Evolutionary conservation across 2,113 vertebrate genomes (phyloP).

Genomic region (Pithys albifrons): DNA sequence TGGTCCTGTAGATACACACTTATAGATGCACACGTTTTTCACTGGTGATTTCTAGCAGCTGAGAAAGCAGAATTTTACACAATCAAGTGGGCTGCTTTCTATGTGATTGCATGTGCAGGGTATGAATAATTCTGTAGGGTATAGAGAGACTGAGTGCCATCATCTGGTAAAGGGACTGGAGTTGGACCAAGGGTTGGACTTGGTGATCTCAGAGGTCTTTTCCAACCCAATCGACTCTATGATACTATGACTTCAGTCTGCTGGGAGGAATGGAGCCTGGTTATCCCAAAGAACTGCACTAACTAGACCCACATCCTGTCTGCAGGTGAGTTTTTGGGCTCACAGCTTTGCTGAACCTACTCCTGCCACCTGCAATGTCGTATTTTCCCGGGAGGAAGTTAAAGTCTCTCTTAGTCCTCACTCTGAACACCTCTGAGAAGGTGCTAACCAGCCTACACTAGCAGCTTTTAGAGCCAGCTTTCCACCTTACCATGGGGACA

Average conservation of each 20-base stretch:
- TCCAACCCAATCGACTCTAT: too few species aligned
- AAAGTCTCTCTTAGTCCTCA: not conserved
- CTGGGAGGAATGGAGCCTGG: not conserved
- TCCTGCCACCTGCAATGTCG: not conserved
- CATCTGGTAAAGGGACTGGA: too few species aligned
- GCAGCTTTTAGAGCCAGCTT: not conserved
- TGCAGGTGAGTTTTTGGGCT: not conserved
- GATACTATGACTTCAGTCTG: not conserved
- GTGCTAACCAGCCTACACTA: not conserved
- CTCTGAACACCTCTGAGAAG: not conserved
- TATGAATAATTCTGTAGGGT: not conserved
- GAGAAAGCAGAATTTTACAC: not conserved
- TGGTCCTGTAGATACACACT: not conserved
- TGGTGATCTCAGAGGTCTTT: too few species aligned
- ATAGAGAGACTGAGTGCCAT: too few species aligned
- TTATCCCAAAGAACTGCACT: not conserved
- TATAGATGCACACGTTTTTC: not conserved
- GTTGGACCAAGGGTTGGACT: too few species aligned
- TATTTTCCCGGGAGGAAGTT: not conserved
- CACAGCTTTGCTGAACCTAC: not conserved
- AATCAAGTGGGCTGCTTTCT: not conserved
- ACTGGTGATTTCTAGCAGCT: not conserved
- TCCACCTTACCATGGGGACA: fast-evolving
- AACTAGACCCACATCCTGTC: not conserved
- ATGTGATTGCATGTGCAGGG: not conserved